Base-by-base conservation (phyloP, 1,140 invertebrate genomes). In the Lasaia peninsularis region DNA sequence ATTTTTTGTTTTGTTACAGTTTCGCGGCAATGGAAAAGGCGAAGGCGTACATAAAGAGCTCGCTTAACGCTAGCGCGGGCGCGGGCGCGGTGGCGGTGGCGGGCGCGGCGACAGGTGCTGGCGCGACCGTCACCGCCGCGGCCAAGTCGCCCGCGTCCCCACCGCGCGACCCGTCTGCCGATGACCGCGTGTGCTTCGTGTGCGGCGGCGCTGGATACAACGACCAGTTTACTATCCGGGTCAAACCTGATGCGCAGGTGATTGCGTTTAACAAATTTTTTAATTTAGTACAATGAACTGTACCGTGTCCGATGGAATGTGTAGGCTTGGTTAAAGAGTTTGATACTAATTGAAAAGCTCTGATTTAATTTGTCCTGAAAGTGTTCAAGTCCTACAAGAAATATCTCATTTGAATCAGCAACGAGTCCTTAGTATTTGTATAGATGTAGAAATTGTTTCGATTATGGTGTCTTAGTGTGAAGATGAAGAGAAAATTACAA, bases 151-250 rank as follows among this genome's bases (percentile, higher is more conserved):
- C 65, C 28, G 49, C 63, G 68, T 60, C 55, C 58, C 54, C 71
- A 55, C 62, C 71, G 49, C 67, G 52, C 33, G 58, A 60, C 52
- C 69, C 71, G 55, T 60, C 65, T 9, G 72, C 72, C 9, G 81
- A 80, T 44, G 72, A 63, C 50, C 78, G 80, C 61, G 81, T 94
- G 56, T 98, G 96, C 89, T 97, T 96, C 88, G 96, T 97, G 11
- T 98, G 96, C 88, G 96, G 96, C 24, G 94, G 93, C 56, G 88
- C 91, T 12, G 92, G 93, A 60, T 93, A 94, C 71, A 90, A 91
- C 35, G 94, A 95, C 51, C 92, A 92, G 63, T 94, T 92, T 80
- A 92, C 92, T 72, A 75, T 96, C 21, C 90, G 93, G 65, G 91
- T 93, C 12, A 94, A 94, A 73, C 92, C 93, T 11, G 91, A 90